Conservation (phyloP, 2,113 vertebrate genomes). For the Sinocyclocheilus maitianheensis region DNA sequence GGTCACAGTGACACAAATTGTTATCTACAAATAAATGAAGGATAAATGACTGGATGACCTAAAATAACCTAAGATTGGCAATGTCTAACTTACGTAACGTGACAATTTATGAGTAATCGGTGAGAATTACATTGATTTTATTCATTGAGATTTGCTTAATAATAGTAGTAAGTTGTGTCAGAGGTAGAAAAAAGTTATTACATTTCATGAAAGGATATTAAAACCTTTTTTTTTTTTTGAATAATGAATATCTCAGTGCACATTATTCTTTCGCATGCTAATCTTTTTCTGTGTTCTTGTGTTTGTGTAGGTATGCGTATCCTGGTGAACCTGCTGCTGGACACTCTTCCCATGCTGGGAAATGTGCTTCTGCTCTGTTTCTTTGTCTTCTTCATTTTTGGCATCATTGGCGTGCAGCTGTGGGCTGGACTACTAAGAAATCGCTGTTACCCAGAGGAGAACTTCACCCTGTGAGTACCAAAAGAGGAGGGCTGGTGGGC, state of each 20-base stretch:
- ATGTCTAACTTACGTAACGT: not conserved
- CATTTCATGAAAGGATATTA: not conserved
- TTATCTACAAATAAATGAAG: not conserved
- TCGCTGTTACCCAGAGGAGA: slow-evolving; percentile 92
- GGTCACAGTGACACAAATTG: not conserved
- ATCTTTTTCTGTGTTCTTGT: slow-evolving; percentile 21
- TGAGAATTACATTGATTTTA: not conserved
- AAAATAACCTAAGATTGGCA: not conserved
- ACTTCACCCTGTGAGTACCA: slow-evolving; percentile 85
- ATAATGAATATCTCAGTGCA: not conserved
- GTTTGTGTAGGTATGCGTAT: slow-evolving; percentile 90
- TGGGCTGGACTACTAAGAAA: slow-evolving; percentile 97
- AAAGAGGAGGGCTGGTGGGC: not conserved
- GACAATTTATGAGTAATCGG: not conserved
- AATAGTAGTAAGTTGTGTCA: not conserved
- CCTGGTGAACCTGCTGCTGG: slow-evolving; percentile 95
- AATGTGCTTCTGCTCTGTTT: slow-evolving; percentile 98
- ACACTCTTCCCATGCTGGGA: slow-evolving; percentile 98
- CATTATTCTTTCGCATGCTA: not conserved
- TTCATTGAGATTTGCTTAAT: not conserved
- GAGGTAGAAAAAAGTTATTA: not conserved
- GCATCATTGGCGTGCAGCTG: slow-evolving; percentile 96
- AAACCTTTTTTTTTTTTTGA: not conserved
- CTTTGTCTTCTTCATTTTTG: slow-evolving; percentile 99
- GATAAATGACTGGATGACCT: not conserved